These are phyloP conservation scores for Paratrypauchen microcephalus DNA, from an alignment of 2,797 vertebrate genomes.

Conservation along the genomic window DNA sequence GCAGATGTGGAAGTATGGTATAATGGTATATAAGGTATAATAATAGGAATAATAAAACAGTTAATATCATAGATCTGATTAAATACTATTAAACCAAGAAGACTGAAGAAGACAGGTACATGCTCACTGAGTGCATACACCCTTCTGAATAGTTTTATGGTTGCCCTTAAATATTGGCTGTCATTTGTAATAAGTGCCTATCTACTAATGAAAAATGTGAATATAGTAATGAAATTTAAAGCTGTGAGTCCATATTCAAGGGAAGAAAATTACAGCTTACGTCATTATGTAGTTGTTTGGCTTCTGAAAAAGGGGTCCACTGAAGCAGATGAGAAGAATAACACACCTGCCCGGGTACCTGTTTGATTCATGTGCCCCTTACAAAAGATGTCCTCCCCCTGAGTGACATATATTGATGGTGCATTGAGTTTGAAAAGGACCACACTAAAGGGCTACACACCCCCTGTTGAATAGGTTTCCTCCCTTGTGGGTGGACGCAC, in stretches of 20 bases:
- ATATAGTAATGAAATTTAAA: neutral
- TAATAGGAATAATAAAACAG: neutral
- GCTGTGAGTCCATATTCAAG: neutral
- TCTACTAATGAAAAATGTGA: neutral
- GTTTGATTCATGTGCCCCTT: constrained; percentile 31
- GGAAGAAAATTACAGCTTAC: constrained; percentile 53
- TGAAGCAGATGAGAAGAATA: constrained; percentile 41
- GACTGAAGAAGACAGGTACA: neutral
- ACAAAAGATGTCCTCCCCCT: constrained; percentile 47
- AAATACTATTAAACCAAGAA: neutral
- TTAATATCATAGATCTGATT: neutral
- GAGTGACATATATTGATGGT: constrained; percentile 27
- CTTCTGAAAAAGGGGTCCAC: constrained; percentile 27
- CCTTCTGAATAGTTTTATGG: neutral
- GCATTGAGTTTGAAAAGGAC: constrained; percentile 44
- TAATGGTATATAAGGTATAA: no score
- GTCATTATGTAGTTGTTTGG: constrained; percentile 49
- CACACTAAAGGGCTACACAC: constrained; percentile 17
- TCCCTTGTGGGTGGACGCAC: constrained; percentile 15
- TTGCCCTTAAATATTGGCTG: neutral
- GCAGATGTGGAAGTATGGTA: neutral
- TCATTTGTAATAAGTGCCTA: neutral
- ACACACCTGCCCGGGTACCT: constrained; percentile 41
- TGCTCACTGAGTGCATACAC: neutral
- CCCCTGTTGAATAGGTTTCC: constrained; percentile 30